Evolutionary conservation across 1,140 invertebrate species (phyloP), one percentile per base, ranked within the genome.

Genomic region (Drosophila leontia): DNA sequence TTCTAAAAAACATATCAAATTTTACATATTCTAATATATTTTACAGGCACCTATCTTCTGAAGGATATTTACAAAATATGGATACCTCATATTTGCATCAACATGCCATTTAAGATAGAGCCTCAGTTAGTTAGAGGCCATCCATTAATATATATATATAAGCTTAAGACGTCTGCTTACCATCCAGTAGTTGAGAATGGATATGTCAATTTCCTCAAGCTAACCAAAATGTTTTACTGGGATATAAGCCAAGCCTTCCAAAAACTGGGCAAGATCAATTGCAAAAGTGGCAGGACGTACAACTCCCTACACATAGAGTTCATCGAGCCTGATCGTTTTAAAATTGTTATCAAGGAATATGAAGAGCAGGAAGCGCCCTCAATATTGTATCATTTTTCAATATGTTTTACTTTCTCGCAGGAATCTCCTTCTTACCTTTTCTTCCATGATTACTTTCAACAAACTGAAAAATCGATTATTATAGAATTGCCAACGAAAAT

Each of bases 201-300:
- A 12, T 42, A 23, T 58, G 61, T 64, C 1, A 44, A 32, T 39
- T 35, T 26, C 3, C 1, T n/a, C n/a, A n/a, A 34, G 26, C 13
- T 58, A 11, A n/a, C 3, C 13, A n/a, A 1, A n/a, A 9, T 42
- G 13, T 56, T 64, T 29, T 32, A n/a, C 4, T 23, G 4, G 3
- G 51, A 59, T 64, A 17, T 65, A 3, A 29, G 3, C 1, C 7
- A n/a, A 61, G 41, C 29, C 11, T 19, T 65, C 1, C 4, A 17
- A 8, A 42, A 17, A 34, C 19, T 64, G 35, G 23, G 19, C 9
- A 56, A 32, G n/a, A 15, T 42, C 7, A n/a, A 5, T 34, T 63
- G 61, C n/a, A 63, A 39, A 17, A 63, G 50, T 37, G 61, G 50
- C n/a, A 57, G 42, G 7, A 32, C 6, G 6, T 63, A 57, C 39